Evolutionary conservation across 2,888 invertebrate species (phyloP), one percentile per base, ranked within the genome.

Genomic region (Xestia sexstrigata): DNA sequence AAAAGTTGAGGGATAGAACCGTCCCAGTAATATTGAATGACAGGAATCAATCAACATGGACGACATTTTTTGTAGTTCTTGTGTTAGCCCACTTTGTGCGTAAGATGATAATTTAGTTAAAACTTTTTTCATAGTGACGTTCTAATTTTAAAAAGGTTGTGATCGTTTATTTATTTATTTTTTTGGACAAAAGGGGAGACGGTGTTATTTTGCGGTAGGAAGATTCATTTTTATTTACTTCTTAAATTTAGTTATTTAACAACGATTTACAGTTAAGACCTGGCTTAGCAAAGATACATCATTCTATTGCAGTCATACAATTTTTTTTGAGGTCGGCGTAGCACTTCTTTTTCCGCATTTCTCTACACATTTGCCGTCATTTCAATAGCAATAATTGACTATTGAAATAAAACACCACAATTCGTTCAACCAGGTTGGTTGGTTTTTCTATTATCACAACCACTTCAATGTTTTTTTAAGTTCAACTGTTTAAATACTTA

Each of bases 21-120:
- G 62, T 81, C 58, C 45, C 67, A 47, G 23, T 75, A 55, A 89
- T 65, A 30, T 71, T 66, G 75, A 89, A 89, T 87, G 90, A 83
- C 89, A 88, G 72, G 77, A 79, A 90, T 90, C 90, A 81, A 88
- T 90, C 90, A 90, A 85, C 65, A 72, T 65, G n/a, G 42, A 45
- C 65, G 72, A 76, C 23, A 55, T 55, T 76, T 78, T 73, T 83
- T 70, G n/a, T 69, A 62, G 62, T 60, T 70, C 39, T 74, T 75
- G 62, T 76, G 75, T 74, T 78, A 76, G 65, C 42, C 70, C 70
- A 76, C 67, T 84, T 79, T 75, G 62, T 71, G 79, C 58, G 62
- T 74, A 71, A 69, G 83, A 66, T 86, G 39, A 68, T 60, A 70
- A 71, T 85, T 58, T 82, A 30, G 69, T 76, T 60, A 42, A 71